Percentiles rank a stretch among this genome's conserved stretches.
These are phyloP conservation scores for Apamea sordens DNA, from an alignment of 2,888 invertebrate genomes.

Conservation along the genomic window DNA sequence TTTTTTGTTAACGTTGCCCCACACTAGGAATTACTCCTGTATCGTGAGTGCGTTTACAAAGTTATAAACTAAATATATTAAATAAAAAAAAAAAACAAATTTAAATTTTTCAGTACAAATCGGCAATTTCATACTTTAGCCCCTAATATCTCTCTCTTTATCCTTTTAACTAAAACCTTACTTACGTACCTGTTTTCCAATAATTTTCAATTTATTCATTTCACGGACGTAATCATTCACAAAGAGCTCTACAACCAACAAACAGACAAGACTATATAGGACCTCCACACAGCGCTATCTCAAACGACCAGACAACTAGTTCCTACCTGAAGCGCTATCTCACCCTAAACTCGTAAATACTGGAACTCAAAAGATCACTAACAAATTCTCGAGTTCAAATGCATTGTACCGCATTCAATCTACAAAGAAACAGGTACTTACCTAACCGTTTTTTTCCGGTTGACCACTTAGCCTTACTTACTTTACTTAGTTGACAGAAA, in stretches of 20 bases:
- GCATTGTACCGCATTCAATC: constrained; percentile 25
- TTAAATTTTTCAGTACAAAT: no score
- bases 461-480: constrained; percentile 38
- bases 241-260: background rate
- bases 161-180: background rate
- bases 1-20: no score
- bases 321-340: background rate
- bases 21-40: no score
- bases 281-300: background rate
- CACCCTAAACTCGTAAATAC: background rate
- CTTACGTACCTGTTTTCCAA: no score
- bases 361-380: background rate
- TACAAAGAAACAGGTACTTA: constrained; percentile 36
- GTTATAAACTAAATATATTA: no score
- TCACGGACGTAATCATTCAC: background rate
- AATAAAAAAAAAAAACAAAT: no score
- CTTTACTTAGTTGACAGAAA: constrained; percentile 51
- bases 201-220: background rate
- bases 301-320: background rate
- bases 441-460: constrained; percentile 24
- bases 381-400: constrained; percentile 18
- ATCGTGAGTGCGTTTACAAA: no score
- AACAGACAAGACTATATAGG: background rate
- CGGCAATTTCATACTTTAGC: no score
- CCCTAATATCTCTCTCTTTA: background rate